A percentile compares a stretch with the other conserved stretches of the same genome.
Evolutionary conservation across 2,888 invertebrate genomes (phyloP).

Genomic region (Omphaloscelis lunosa): DNA sequence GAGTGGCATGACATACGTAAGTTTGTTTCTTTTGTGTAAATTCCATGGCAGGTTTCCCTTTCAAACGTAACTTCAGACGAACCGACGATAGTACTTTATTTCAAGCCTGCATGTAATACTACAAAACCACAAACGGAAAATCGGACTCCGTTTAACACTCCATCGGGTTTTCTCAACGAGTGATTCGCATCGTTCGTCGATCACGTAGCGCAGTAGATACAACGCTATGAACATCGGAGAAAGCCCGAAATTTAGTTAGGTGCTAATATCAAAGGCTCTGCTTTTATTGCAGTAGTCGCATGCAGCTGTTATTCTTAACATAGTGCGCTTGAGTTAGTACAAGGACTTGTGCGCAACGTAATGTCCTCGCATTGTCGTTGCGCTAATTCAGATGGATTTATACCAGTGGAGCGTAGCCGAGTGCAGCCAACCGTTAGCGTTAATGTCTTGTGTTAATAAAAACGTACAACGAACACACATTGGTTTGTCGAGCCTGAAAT

Average conservation of each 20-base stretch:
- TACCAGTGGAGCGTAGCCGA: constrained; percentile 73
- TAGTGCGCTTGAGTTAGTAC: constrained; percentile 79
- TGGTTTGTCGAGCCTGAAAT: constrained; percentile 77
- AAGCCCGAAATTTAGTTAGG: constrained; percentile 40
- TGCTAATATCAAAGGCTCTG: constrained; percentile 53
- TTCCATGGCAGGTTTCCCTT: constrained; percentile 25
- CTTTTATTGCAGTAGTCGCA: constrained; percentile 60
- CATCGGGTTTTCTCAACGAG: constrained; percentile 39
- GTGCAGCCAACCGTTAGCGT: constrained; percentile 73
- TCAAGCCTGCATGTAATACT: constrained; percentile 37
- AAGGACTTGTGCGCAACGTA: constrained; percentile 76
- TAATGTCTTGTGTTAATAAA: constrained; percentile 77
- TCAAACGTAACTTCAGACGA: constrained; percentile 30
- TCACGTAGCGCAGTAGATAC: constrained; percentile 37
- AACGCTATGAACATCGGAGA: constrained; percentile 30
- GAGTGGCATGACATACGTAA: constrained; percentile 2
- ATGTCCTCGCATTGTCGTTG: constrained; percentile 79
- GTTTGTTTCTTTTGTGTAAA: constrained; percentile 28
- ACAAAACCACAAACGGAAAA: constrained; percentile 39
- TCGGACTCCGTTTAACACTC: constrained; percentile 50
- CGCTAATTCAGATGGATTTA: constrained; percentile 83
- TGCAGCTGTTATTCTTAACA: constrained; percentile 70
- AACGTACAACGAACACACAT: constrained; percentile 72
- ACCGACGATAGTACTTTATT: constrained; percentile 20
- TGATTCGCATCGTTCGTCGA: constrained; percentile 38